Percentiles rank a stretch among this genome's conserved stretches.
These are phyloP conservation scores for Drosophila rellima DNA, from an alignment of 2,888 invertebrate genomes.

Conservation along the genomic window DNA sequence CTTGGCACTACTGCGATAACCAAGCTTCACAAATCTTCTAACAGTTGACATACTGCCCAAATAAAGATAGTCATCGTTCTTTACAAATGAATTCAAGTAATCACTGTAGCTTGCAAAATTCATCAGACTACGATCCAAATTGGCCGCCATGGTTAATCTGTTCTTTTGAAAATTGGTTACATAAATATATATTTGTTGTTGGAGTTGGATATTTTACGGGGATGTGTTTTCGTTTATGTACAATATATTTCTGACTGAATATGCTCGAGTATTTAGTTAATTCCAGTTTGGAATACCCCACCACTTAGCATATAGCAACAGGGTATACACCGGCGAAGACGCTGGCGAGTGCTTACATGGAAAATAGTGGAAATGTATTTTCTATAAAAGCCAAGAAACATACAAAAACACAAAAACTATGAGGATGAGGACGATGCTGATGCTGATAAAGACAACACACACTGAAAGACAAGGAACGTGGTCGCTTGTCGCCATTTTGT, in stretches of 20 bases:
- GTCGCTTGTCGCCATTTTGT: slow-evolving; percentile 76
- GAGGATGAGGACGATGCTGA: slow-evolving; percentile 56
- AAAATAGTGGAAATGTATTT: slow-evolving; percentile 70
- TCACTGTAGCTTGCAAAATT: slow-evolving; percentile 9
- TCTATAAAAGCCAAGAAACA: slow-evolving; percentile 70
- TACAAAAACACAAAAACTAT: slow-evolving; percentile 34
- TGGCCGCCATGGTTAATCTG: not conserved
- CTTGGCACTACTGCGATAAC: slow-evolving; percentile 28
- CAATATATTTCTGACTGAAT: slow-evolving; percentile 6
- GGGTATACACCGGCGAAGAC: slow-evolving; percentile 35
- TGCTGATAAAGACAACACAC: slow-evolving; percentile 78
- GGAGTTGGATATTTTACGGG: not conserved
- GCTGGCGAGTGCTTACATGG: slow-evolving; percentile 48
- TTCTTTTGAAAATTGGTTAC: not conserved
- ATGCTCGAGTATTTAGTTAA: not conserved
- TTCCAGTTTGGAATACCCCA: not conserved
- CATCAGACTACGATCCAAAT: slow-evolving; percentile 17
- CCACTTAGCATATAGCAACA: not conserved
- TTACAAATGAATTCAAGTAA: slow-evolving; percentile 33
- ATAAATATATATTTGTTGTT: not conserved
- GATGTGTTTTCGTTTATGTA: slow-evolving; percentile 8
- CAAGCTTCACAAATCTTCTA: slow-evolving; percentile 18
- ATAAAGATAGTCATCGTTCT: slow-evolving; percentile 25
- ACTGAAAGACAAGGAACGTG: slow-evolving; percentile 63
- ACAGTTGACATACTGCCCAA: slow-evolving; percentile 12